phyloP scores from a whole-genome alignment of 2,113 vertebrate genomes.

The Camelus dromedarius region DNA sequence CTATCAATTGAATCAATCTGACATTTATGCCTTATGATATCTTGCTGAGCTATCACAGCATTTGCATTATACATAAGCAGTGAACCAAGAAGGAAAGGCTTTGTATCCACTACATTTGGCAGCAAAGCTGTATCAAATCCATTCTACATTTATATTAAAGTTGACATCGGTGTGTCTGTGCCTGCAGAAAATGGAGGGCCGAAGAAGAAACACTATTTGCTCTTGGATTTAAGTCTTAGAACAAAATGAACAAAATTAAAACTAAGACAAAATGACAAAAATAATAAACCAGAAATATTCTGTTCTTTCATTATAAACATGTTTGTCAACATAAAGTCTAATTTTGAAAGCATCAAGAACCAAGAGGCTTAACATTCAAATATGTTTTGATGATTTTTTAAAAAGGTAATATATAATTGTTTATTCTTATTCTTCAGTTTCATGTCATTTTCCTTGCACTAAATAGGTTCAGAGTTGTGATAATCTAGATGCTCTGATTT shows the following conservation, averaged over 20 bases:
- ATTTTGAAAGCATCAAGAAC: background rate
- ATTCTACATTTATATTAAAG: conserved; percentile 7
- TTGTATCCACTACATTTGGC: background rate
- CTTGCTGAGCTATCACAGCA: conserved; percentile 47
- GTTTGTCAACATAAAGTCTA: background rate
- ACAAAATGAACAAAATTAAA: background rate
- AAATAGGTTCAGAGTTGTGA: background rate
- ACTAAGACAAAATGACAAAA: background rate
- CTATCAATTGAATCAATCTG: conserved; percentile 55
- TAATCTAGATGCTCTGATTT: background rate
- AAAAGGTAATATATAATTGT: background rate
- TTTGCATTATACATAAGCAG: conserved; percentile 46
- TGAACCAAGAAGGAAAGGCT: background rate
- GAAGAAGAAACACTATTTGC: background rate
- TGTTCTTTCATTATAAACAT: background rate
- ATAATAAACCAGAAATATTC: background rate
- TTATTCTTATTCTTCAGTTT: background rate
- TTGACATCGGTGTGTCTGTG: background rate
- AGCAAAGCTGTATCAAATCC: background rate
- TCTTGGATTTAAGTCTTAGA: background rate
- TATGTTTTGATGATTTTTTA: background rate
- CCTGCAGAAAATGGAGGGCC: background rate
- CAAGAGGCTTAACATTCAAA: background rate
- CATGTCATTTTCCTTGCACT: background rate
- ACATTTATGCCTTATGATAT: conserved; percentile 43